Evolutionary conservation across 2,113 vertebrate genomes (phyloP), one percentile per base, ranked within the genome.

Genomic region (Rhinoptilus africanus): DNA sequence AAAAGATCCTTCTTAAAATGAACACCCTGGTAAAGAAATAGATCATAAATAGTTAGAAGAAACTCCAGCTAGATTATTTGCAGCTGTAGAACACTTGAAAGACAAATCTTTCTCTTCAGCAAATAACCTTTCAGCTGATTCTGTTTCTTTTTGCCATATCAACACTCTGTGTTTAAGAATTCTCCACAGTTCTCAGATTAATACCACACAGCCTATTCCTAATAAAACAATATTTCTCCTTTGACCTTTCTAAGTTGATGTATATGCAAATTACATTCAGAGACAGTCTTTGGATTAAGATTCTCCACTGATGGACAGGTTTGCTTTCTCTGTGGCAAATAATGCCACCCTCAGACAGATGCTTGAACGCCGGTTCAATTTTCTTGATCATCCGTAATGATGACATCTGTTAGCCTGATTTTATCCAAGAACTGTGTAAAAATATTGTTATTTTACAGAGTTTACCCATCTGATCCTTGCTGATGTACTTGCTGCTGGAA

Each of bases 201-300:
- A 93, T 88, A 94, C 50, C 23, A 77, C 32, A 37, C 64, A 83
- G 59, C 7, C 85, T 94, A 67, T 37, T 39, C 4, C 26, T 95
- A 92, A 95, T 89, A 93, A 96, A 94, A 78, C 57, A 93, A 16
- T 79, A 60, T 92, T 97, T 87, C 92, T 39, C 63, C 48, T 95
- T 96, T 89, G 81, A 71, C 85, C 87, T 90, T 92, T 94, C 66
- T 78, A 76, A 92, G 27, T 56, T 88, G 75, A 88, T 81, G 17
- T 1, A 27, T 92, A 96, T 88, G 89, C 51, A 97, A 95, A 95
- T 95, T 90, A 94, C 26, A 81, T 32, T 28, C 69, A 86, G 54
- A 90, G 24, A 47, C 10, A 79, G 78, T 85, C 37, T 81, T 92
- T 88, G 64, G 54, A 92, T 94, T 92, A 92, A 93, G 83, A 92